Base-by-base conservation (phyloP, 2,113 vertebrate species). In the Formicarius rufipectus region DNA sequence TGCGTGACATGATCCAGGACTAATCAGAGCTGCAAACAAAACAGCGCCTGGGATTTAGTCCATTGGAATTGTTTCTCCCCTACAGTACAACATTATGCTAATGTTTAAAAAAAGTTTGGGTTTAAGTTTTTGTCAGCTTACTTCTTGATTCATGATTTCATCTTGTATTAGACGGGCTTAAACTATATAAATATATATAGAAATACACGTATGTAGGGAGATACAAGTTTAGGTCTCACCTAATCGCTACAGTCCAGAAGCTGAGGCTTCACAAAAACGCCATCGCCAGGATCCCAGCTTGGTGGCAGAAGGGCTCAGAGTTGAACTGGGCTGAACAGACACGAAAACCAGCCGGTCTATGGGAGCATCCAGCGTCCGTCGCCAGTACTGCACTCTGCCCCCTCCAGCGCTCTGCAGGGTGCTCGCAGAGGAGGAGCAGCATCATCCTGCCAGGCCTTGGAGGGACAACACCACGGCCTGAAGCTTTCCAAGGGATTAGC, bases 341-440 rank as follows among this genome's bases (percentile, higher is more conserved):
- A 1, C 0, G 0, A 3, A 22, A 74, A 62, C 56, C 53, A 12
- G 1, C 50, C 23, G 82, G 94, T 84, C 92, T 97, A 89, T 74
- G 92, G 95, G 92, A 95, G 59, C 96, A 95, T 84, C 96, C 95
- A 92, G 96, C 28, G 94, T 66, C 80, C 42, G 3, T 4, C 3
- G 0, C 8, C 5, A 93, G 95, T 89, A 97, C 84, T 95, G 83
- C 96, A 80, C 21, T 9, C 31, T 44, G 33, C 19, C 27, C 25
- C 22, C 11, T 3, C 23, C 67, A 17, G 2, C 3, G 0, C 62
- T 9, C 75, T 3, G 21, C 39, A 7, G 2, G 28, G 40, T 9
- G 55, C 22, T 67, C 45, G 3, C 39, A 12, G 8, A 42, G 47
- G 16, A 74, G 22, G 5, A 39, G 10, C 20, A 42, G 1, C 52